phyloP scores from a whole-genome alignment of 2,888 invertebrate genomes.

The Drosophila kambysellisi region DNA sequence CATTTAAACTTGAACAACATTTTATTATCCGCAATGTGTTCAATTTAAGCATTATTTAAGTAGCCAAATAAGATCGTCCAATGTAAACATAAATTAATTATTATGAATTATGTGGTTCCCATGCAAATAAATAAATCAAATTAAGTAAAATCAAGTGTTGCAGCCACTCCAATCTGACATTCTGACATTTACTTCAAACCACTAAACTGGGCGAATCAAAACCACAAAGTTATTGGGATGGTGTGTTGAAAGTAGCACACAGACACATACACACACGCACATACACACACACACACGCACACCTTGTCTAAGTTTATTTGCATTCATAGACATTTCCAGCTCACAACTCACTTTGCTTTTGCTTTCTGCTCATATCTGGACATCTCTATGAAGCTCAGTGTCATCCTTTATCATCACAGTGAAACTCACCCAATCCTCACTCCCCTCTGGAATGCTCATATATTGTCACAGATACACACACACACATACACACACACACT shows the following conservation, averaged over 20 bases:
- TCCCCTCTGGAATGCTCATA: slow-evolving; percentile 15
- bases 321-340: slow-evolving; percentile 1
- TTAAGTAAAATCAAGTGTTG: not conserved
- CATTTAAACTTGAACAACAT: not conserved
- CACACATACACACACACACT: not conserved
- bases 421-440: too few relatives aligned
- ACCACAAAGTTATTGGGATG: not conserved
- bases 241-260: not conserved
- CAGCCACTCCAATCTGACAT: not conserved
- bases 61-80: not conserved
- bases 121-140: not conserved
- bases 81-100: not conserved
- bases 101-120: not conserved
- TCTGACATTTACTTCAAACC: not conserved
- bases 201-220: not conserved
- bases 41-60: not conserved
- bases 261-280: not conserved
- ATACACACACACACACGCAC: not conserved
- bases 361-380: slow-evolving; percentile 10
- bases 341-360: not conserved
- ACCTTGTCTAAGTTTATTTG: not conserved
- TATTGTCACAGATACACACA: slow-evolving; percentile 28
- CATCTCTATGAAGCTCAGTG: slow-evolving; percentile 24
- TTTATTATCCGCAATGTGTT: not conserved
- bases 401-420: slow-evolving; percentile 32